Base-by-base conservation (phyloP, 2,888 invertebrate species). In the Litoditis marina region DNA sequence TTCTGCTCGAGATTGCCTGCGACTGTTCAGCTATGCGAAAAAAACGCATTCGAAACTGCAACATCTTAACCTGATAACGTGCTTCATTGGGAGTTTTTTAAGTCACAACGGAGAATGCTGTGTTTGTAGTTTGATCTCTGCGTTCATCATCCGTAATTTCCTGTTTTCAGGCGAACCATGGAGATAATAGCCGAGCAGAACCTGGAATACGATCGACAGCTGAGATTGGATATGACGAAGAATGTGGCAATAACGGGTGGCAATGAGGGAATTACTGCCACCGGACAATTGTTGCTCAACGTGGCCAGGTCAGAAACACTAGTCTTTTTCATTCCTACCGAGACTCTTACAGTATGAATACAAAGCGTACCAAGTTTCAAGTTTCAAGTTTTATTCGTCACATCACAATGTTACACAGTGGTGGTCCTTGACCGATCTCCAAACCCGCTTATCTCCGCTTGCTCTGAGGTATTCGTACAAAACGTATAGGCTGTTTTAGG, bases 121-220 rank as follows among this genome's bases (percentile, higher is more conserved):
- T 44, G 19, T 44, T 44, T 44, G 25, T 22, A 19, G 25, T 3
- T 3, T 5, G 8, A 44, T 4, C 25, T 44, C 44, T 8, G 25
- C 19, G 8, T 8, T 44, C 5, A 25, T 22, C 3, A n/a, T n/a
- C n/a, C n/a, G n/a, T n/a, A n/a, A n/a, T n/a, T n/a, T 44, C 31
- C 30, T 46, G 16, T 30, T 60, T 70, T 27, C 60, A 73, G 80
- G 44, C 69, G 81, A 58, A 81, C 81, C n/a, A 75, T 81, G 70
- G 79, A 81, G 60, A 81, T 81, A 36, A 81, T 81, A 42, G 79
- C 77, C 25, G 81, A 81, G 55, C 79, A 81, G 62, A 78, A 80
- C 58, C 73, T 69, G 39, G 77, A 81, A 47, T 74, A 77, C 51
- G 78, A 78, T 47, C 63, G 71, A 22, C 69, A 71, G 53, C 59